Evolutionary conservation across 1,140 invertebrate species (phyloP), one percentile per base, ranked within the genome.

Genomic region (Ostrea denselamellosa): DNA sequence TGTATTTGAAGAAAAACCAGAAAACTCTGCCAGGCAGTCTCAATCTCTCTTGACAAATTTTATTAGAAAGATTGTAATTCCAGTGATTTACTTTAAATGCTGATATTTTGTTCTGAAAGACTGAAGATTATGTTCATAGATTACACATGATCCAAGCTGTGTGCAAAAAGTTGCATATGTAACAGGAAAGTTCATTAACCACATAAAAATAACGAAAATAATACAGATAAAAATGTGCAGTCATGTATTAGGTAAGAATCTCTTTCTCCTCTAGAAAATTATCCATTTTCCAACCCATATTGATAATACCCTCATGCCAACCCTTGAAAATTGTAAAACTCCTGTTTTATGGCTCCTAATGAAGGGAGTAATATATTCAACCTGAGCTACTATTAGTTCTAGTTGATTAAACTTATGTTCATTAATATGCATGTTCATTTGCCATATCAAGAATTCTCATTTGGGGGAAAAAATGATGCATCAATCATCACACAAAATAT

Each of bases 1-100:
- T 77, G 68, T 77, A 77, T 77, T 77, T 25, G 22, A 77, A 77
- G 28, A 77, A 62, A 62, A 28, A 71, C 10, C 25, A 77, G 14
- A 25, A 77, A 77, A 77, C 28, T 77, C 28, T 34, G 4, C 3
- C 25, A 34, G 25, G 9, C 25, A 77, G 68, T 77, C 34, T 77
- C 25, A 77, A 34, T 77, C 68, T 62, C 9, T 62, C 19, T 34
- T 77, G 68, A 77, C 68, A 77, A 77, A 28, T 4, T 17, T 12
- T 14, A 77, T 28, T 10, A 34, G 28, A 25, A 34, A 77, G 2
- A 34, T 77, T 10, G 28, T 77, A 77, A 77, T 12, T 77, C 25
- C 8, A 28, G 68, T 77, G 25, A 77, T 34, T 77, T 77, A 77
- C 28, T 12, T 34, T 34, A 34, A 77, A 28, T 77, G 68, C 68